Conservation (phyloP, 92 coral and sea anemone species). For the Micromussa lordhowensis region DNA sequence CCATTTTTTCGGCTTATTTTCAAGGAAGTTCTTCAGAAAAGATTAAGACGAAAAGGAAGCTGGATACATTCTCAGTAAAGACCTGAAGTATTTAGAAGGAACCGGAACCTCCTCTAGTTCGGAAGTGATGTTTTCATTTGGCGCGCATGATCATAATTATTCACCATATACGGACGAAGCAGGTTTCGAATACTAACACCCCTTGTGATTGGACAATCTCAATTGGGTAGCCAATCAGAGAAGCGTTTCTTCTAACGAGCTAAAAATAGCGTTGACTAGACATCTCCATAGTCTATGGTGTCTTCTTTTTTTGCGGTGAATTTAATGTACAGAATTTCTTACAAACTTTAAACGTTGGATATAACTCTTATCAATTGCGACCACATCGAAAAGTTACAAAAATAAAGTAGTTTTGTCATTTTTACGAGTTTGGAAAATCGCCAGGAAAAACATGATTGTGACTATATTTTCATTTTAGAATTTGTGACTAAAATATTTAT, state of each 20-base stretch:
- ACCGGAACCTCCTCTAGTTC: conserved; percentile 40
- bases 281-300: not conserved
- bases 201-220: conserved; percentile 17
- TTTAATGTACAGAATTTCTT: conserved; percentile 11
- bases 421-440: conserved; percentile 14
- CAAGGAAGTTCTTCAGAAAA: not conserved
- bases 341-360: not conserved
- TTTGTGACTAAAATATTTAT: conserved; percentile 29
- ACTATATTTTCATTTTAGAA: not conserved
- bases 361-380: not conserved
- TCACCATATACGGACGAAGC: conserved; percentile 22
- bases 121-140: conserved; percentile 58
- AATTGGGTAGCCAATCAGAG: conserved; percentile 32
- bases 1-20: conserved; percentile 30
- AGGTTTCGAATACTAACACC: conserved; percentile 31
- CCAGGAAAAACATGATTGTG: not conserved
- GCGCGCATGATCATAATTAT: conserved; percentile 42
- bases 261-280: conserved; percentile 44
- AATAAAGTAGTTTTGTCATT: not conserved
- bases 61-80: conserved; percentile 7
- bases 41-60: conserved; percentile 21
- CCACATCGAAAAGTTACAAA: not conserved
- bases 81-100: not conserved
- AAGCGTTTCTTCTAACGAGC: not conserved
- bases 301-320: conserved; percentile 22